A percentile compares a stretch with the other conserved stretches of the same genome.
Conservation (phyloP, 2,113 vertebrate species). For the Microtus montanus region DNA sequence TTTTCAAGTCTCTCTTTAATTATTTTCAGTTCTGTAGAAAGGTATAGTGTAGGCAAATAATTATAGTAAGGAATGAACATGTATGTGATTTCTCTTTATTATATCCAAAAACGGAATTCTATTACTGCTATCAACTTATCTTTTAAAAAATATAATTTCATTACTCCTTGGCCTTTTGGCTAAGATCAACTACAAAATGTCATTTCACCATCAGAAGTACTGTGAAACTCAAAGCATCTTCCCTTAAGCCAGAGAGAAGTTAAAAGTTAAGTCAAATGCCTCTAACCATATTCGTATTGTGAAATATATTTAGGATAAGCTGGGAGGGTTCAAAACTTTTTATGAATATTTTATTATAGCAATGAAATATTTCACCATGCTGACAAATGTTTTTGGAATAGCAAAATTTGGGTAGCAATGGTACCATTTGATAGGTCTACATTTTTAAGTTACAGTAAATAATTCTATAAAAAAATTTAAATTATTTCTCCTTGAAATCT, state of each 20-base stretch:
- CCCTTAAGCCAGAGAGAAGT: not conserved
- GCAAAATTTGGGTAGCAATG: not conserved
- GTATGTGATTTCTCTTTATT: not conserved
- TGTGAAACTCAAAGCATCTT: not conserved
- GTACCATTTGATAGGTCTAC: not conserved
- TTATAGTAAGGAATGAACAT: not conserved
- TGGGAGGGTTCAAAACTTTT: not conserved
- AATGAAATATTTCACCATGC: not conserved
- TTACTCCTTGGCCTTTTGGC: not conserved
- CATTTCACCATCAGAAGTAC: not conserved
- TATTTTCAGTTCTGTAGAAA: not conserved
- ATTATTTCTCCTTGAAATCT: not conserved
- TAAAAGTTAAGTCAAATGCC: not conserved
- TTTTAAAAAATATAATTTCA: not conserved
- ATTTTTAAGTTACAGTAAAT: constrained; percentile 14
- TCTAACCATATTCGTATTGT: not conserved
- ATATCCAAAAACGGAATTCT: not conserved
- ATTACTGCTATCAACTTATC: not conserved
- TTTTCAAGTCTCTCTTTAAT: not conserved
- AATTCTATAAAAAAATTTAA: not conserved
- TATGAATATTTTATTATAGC: not conserved
- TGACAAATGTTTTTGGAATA: not conserved
- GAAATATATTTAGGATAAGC: not conserved
- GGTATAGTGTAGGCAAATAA: no score
- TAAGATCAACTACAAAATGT: not conserved